phyloP scores from a whole-genome alignment of 2,797 vertebrate species.

The Betta splendens region DNA sequence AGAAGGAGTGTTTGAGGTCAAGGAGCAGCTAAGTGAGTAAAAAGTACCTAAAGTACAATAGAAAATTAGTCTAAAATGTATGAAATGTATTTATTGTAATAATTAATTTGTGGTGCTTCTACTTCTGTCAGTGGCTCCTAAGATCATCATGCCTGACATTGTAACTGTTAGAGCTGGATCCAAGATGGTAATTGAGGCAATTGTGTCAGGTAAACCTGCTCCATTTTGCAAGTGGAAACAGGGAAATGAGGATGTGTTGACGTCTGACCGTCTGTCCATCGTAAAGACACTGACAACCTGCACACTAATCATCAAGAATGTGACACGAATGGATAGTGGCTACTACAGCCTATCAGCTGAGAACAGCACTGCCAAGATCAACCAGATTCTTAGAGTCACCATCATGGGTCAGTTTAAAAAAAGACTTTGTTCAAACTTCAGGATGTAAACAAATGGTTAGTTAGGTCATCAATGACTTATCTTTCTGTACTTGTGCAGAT shows the following conservation, averaged over 20 bases:
- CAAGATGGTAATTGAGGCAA: conserved; percentile 93
- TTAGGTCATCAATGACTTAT: conserved; percentile 2
- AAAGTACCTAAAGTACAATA: neutral
- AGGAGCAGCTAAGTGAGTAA: conserved; percentile 96
- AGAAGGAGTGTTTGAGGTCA: conserved; percentile 94
- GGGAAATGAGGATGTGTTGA: conserved; percentile 88
- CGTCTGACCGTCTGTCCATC: conserved; percentile 91
- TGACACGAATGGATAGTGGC: conserved; percentile 90
- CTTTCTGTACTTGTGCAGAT: conserved; percentile 77
- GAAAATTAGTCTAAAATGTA: neutral
- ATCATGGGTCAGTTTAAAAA: conserved; percentile 89
- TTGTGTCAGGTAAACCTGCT: conserved; percentile 92
- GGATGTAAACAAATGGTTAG: neutral
- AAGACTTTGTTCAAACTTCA: neutral
- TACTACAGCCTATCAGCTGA: conserved; percentile 94
- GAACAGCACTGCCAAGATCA: conserved; percentile 89
- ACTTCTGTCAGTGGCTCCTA: conserved; percentile 87
- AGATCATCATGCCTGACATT: conserved; percentile 92
- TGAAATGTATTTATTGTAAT: no score
- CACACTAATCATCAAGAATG: conserved; percentile 92
- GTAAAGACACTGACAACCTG: conserved; percentile 88
- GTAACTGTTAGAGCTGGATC: conserved; percentile 92
- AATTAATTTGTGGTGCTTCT: neutral
- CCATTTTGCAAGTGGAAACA: conserved; percentile 92
- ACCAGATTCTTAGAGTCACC: conserved; percentile 90